phyloP scores from a whole-genome alignment of 2,888 invertebrate genomes.

The Rhamnusium bicolor region DNA sequence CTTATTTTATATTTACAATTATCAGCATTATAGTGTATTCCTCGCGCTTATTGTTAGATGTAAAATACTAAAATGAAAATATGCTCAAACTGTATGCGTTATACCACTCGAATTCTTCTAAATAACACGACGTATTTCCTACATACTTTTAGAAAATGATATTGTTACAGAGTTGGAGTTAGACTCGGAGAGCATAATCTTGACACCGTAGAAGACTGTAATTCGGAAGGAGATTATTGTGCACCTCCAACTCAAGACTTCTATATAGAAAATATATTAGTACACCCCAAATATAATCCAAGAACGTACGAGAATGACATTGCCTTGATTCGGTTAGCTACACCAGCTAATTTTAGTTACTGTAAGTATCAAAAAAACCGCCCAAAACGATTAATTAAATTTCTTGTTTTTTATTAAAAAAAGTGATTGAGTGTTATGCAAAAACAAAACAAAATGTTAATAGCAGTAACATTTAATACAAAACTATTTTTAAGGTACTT shows the following conservation, averaged over 20 bases:
- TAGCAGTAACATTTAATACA: too few species aligned
- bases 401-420: constrained; percentile 5
- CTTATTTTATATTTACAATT: too few species aligned
- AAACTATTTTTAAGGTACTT: too few species aligned
- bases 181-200: constrained; percentile 78
- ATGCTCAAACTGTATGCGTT: too few species aligned
- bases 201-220: constrained; percentile 70
- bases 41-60: too few species aligned
- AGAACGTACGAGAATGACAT: constrained; percentile 75
- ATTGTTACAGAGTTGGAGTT: constrained; percentile 72
- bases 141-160: background rate
- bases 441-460: too few species aligned
- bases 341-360: constrained; percentile 67
- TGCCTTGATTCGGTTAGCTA: constrained; percentile 72
- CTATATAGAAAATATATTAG: constrained; percentile 70
- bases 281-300: constrained; percentile 73
- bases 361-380: constrained; percentile 50
- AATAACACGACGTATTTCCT: background rate
- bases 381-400: too few species aligned
- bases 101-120: too few species aligned
- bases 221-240: constrained; percentile 61
- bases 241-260: constrained; percentile 73
- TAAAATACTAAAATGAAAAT: too few species aligned
- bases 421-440: too few species aligned
- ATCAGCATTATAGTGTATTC: too few species aligned